Conservation (phyloP, 2,888 invertebrate species). For the Priocnemis perturbator region DNA sequence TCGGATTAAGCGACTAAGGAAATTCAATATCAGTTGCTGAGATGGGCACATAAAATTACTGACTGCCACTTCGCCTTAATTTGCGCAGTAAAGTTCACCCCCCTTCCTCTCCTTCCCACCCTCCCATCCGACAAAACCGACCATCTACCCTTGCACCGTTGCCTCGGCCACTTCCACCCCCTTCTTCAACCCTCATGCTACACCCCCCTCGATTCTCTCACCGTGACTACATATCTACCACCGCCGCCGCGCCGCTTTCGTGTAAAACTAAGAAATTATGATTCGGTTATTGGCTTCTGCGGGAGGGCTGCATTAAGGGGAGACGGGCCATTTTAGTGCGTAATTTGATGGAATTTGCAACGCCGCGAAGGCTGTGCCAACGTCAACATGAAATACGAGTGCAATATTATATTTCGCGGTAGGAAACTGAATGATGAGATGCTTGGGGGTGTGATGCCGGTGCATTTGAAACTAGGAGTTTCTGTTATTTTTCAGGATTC, state of each 20-base stretch:
- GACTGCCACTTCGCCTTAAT: conserved; percentile 75
- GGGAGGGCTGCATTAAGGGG: not conserved
- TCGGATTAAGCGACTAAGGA: conserved; percentile 74
- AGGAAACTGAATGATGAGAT: too few relatives aligned
- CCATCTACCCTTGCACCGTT: conserved; percentile 15
- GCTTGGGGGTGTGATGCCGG: too few relatives aligned
- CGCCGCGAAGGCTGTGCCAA: conserved; percentile 15
- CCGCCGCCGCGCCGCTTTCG: conserved; percentile 41
- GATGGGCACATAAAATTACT: conserved; percentile 75
- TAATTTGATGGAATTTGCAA: conserved; percentile 63
- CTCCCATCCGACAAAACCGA: conserved; percentile 10
- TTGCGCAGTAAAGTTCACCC: conserved; percentile 72
- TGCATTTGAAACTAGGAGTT: too few relatives aligned
- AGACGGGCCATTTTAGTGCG: conserved; percentile 55
- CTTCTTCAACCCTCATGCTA: not conserved
- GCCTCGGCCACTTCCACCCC: conserved; percentile 11
- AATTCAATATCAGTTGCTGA: conserved; percentile 75
- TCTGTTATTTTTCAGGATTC: too few relatives aligned
- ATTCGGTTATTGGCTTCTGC: conserved; percentile 64
- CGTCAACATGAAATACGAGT: conserved; percentile 54
- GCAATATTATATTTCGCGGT: conserved; percentile 31
- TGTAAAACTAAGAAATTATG: conserved; percentile 67
- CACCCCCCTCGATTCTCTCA: conserved; percentile 22
- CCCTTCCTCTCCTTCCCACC: conserved; percentile 24
- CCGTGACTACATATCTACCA: conserved; percentile 4